Percentiles rank a stretch among this genome's conserved stretches.
Conservation (phyloP, 2,113 vertebrate genomes). For the Centropus bengalensis region DNA sequence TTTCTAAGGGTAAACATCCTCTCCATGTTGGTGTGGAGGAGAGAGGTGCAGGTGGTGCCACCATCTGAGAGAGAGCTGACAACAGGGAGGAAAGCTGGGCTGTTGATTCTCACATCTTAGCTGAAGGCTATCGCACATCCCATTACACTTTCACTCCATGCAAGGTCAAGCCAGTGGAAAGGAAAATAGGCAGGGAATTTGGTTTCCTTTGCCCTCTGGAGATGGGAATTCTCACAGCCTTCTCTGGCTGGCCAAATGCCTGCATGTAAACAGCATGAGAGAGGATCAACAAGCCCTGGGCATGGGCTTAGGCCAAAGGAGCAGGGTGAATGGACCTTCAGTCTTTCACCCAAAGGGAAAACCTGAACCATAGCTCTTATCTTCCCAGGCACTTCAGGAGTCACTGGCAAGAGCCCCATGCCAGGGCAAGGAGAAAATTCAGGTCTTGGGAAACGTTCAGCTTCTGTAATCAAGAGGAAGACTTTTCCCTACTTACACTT, state of each 20-base stretch:
- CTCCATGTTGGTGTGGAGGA: not conserved
- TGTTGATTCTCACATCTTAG: not conserved
- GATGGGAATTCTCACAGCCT: not conserved
- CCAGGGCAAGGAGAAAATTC: not conserved
- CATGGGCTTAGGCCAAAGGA: not conserved
- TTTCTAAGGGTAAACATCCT: not conserved
- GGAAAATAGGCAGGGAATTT: not conserved
- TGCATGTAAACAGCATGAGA: not conserved
- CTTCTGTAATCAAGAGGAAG: not conserved
- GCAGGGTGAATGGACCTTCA: accelerated
- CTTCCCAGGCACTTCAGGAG: not conserved
- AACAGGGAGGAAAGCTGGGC: not conserved
- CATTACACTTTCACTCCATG: not conserved
- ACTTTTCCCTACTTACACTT: not conserved
- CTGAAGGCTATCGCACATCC: not conserved
- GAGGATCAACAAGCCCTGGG: not conserved
- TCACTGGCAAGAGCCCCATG: not conserved
- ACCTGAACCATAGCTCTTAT: not conserved
- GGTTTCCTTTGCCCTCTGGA: not conserved
- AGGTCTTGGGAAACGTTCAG: not conserved
- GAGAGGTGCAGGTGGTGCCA: not conserved
- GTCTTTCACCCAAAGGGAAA: not conserved
- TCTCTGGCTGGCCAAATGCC: not conserved
- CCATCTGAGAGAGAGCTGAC: not conserved
- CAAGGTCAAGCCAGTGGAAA: not conserved